These are phyloP conservation scores for Huso huso DNA, from an alignment of 2,797 vertebrate genomes.

Conservation along the genomic window DNA sequence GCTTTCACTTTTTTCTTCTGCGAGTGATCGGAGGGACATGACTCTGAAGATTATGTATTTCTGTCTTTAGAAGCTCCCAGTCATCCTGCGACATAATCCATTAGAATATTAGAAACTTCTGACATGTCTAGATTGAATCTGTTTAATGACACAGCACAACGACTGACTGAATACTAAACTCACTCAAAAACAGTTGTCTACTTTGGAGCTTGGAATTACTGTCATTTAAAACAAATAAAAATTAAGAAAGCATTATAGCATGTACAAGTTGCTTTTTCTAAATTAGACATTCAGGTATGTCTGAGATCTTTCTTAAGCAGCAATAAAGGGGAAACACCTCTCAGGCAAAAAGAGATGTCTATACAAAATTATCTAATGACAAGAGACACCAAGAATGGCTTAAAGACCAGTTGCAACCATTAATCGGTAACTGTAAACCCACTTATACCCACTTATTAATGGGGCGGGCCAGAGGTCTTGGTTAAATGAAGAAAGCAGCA, in stretches of 20 bases:
- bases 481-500: no score
- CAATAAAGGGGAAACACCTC: no score
- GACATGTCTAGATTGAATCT: slow-evolving; percentile 46
- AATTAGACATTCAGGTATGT: no score
- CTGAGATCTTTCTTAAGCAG: no score
- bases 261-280: background rate
- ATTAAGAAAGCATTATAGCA: slow-evolving; percentile 29
- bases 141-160: slow-evolving; percentile 56
- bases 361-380: no score
- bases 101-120: slow-evolving; percentile 33
- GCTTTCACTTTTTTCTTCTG: slow-evolving; percentile 22
- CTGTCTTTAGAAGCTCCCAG: slow-evolving; percentile 22
- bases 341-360: no score
- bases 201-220: slow-evolving; percentile 41
- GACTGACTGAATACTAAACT: slow-evolving; percentile 39
- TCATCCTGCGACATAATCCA: slow-evolving; percentile 36
- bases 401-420: no score
- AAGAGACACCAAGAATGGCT: no score
- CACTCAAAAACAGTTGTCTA: slow-evolving; percentile 49
- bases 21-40: slow-evolving; percentile 24
- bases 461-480: no score
- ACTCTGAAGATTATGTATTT: slow-evolving; percentile 26
- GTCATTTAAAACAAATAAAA: slow-evolving; percentile 36
- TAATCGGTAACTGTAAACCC: no score
- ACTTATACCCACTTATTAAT: no score